These are phyloP conservation scores for Tragulus kanchil DNA, from an alignment of 2,113 vertebrate species.

Conservation along the genomic window DNA sequence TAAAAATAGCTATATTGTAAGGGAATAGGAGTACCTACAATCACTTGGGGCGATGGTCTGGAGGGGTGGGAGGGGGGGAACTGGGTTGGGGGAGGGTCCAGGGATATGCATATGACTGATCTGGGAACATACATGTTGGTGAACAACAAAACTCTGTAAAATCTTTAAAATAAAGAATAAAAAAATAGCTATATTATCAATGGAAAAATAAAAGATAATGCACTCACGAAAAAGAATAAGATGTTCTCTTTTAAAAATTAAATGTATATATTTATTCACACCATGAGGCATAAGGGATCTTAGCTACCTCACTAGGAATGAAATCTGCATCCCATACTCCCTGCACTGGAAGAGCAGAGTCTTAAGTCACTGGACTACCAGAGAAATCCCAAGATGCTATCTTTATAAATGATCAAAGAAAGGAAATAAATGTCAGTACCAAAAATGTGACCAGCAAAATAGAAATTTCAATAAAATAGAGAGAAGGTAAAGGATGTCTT, in stretches of 20 bases:
- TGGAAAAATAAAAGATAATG: not conserved
- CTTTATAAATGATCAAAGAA: conserved; percentile 8
- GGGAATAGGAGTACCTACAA: too few species aligned
- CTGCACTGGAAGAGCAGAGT: not conserved
- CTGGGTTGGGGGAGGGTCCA: too few species aligned
- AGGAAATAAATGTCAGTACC: not conserved
- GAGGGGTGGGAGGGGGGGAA: too few species aligned
- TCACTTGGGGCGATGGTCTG: too few species aligned
- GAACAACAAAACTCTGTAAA: too few species aligned
- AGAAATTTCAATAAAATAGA: conserved; percentile 20
- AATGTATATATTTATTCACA: not conserved
- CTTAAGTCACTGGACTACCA: not conserved
- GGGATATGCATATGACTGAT: too few species aligned
- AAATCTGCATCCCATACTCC: not conserved
- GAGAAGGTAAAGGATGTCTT: not conserved
- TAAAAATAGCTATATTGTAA: conserved; percentile 27
- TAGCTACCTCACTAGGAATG: not conserved
- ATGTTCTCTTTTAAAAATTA: not conserved
- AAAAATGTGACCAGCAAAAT: not conserved
- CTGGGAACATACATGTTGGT: too few species aligned
- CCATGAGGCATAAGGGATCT: not conserved
- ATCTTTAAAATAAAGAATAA: too few species aligned
- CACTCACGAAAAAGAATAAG: conserved; percentile 12
- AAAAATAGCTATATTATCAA: conserved; percentile 12
- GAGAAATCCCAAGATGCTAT: not conserved